Evolutionary conservation across 2,113 vertebrate genomes (phyloP).

Genomic region (Micronisus gabar): DNA sequence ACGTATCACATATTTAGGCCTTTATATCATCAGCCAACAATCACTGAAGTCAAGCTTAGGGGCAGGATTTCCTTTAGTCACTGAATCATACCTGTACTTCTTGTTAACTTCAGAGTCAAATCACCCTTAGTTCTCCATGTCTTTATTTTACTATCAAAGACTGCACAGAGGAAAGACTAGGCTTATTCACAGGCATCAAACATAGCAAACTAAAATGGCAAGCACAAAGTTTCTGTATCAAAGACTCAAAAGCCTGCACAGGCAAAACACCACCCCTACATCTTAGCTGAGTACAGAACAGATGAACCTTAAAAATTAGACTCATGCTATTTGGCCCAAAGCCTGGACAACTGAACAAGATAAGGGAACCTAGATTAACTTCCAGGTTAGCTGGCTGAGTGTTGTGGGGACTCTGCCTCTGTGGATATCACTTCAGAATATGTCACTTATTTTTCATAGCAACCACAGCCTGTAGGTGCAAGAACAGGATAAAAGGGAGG

Average conservation of each 20-base stretch:
- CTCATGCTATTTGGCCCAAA: background rate
- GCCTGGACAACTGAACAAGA: background rate
- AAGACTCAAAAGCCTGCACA: background rate
- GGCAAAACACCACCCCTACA: background rate
- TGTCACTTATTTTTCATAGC: conserved; percentile 33
- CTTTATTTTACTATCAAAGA: background rate
- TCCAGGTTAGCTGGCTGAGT: background rate
- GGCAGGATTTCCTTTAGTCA: background rate
- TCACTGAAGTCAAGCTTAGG: background rate
- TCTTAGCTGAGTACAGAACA: background rate
- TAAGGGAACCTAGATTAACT: background rate
- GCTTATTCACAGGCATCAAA: background rate
- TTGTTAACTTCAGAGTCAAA: background rate
- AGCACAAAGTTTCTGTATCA: background rate
- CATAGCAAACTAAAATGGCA: background rate
- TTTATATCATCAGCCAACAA: background rate
- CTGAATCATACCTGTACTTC: background rate
- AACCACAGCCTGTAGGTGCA: conserved; percentile 50
- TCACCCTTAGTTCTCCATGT: background rate
- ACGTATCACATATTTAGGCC: background rate
- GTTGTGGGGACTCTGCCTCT: background rate
- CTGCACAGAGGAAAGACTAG: background rate
- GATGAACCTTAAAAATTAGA: background rate
- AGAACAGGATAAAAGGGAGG: conserved; percentile 43
- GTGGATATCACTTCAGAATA: conserved; percentile 39